Evolutionary conservation across 2,888 invertebrate genomes (phyloP), one percentile per base, ranked within the genome.

Genomic region (Metellina segmentata): DNA sequence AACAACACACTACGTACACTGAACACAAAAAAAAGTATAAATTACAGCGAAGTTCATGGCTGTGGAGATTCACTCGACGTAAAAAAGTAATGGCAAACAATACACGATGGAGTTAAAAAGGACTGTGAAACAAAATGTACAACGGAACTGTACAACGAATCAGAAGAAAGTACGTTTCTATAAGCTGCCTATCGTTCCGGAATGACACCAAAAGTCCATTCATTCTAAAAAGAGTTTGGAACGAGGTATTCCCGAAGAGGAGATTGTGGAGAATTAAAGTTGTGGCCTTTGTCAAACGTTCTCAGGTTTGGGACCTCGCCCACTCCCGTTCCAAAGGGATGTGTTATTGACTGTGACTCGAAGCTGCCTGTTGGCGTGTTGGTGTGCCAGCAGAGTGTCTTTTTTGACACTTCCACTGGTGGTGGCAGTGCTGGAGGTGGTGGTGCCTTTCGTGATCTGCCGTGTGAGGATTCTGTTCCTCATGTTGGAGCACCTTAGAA

Each of bases 391-490:
- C 0, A 81, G n/a, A 6, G n/a, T 72, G 6, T 91, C 82, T 16
- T 86, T 92, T 16, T 86, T 86, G 34, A 85, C 82, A 16, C 92
- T 86, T 0, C 92, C 92, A 13, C 85, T 86, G n/a, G 92, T 85
- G 51, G 92, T 86, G 11, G 92, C 82, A 6, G 85, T 92, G 48
- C 85, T 86, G 19, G 92, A 85, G 6, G 92, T 92, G 51, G 92
- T 92, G 20, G 89, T 92, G 20, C 89, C 92, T 11, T 92, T 92
- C 61, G 92, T 92, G 71, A 81, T 86, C 48, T 89, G 85, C 0
- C 92, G 74, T 0, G 83, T 69, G 5, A 93, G 81, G 2, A 81
- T 72, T 13, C 87, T 74, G 16, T 77, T 69, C 16, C 91, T 74
- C 48, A 81, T 72, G 7, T 34, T 74, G 34, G 91, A 83, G 48